Conservation (phyloP, 2,888 invertebrate species). For the Himalopsyche tibetana region DNA sequence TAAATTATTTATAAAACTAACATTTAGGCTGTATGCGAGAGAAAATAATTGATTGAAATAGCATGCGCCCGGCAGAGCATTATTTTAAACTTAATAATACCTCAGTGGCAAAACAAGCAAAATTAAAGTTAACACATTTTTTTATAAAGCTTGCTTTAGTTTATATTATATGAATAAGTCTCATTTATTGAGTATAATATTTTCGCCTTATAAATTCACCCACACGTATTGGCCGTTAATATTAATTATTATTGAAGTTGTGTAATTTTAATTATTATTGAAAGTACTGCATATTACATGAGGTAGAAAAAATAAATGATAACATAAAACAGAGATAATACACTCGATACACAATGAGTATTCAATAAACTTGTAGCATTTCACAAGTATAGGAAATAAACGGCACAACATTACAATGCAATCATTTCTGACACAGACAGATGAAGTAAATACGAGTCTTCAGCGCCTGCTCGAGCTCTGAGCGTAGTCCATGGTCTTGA, state of each 20-base stretch:
- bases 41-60: too few species aligned
- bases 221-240: too few species aligned
- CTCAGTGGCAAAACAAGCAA: background rate
- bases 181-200: too few species aligned
- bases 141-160: too few species aligned
- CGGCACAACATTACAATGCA: background rate
- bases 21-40: too few species aligned
- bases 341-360: background rate
- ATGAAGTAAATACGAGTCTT: background rate
- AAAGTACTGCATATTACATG: background rate
- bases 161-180: too few species aligned
- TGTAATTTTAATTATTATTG: too few species aligned
- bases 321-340: background rate
- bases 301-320: background rate
- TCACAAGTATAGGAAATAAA: slow-evolving; percentile 2
- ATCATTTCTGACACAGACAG: background rate
- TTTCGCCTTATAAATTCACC: too few species aligned
- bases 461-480: slow-evolving; percentile 41
- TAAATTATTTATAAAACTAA: too few species aligned
- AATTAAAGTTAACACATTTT: background rate
- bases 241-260: too few species aligned
- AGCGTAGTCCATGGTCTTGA: slow-evolving; percentile 89
- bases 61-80: too few species aligned
- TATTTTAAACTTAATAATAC: slow-evolving; percentile 5
- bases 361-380: background rate